Base-by-base conservation (phyloP, 2,888 invertebrate species). In the Melinopterus prodromus region DNA sequence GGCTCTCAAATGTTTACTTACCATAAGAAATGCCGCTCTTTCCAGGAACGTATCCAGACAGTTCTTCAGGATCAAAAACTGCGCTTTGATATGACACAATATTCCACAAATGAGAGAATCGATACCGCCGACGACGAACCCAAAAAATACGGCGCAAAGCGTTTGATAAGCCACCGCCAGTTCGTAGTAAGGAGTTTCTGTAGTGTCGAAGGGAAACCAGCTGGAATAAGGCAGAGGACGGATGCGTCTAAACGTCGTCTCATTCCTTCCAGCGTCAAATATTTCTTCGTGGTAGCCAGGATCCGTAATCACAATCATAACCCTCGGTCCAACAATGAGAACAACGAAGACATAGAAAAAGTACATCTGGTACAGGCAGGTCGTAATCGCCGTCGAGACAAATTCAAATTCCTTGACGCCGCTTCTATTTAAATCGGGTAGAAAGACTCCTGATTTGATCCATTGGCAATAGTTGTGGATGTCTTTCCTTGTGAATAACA, bases 101-200 rank as follows among this genome's bases (percentile, higher is more conserved):
- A 82, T 82, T 4, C 82, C 81, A 16, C 81, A 75, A 37, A 83
- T 82, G 37, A 83, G 16, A 9, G 82, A 81, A 76, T 83, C 83
- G 71, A 71, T 53, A 9, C 79, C 81, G 1, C 81, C 81, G 36
- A 83, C 77, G 70, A 78, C 69, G 69, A 82, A 76, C 9, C 82
- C 80, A n/a, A 80, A 78, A 36, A 79, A 72, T 9, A 71, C 76
- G 16, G 80, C 81, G 37, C 80, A 77, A 38, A 74, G 71, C 14
- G 80, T 75, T 76, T 83, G 81, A 37, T 81, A 82, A 37, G 70
- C n/a, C 38, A 76, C 78, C 6, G 80, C 77, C 9, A 78, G 38
- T 76, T 80, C 77, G 77, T 82, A 83, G 69, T 81, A 77, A 12
- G 80, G 80, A 6, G 69, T 76, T n/a, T 80, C 78, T 6, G 79